Evolutionary conservation across 2,113 vertebrate genomes (phyloP).

Genomic region (Seriola dumerili): DNA sequence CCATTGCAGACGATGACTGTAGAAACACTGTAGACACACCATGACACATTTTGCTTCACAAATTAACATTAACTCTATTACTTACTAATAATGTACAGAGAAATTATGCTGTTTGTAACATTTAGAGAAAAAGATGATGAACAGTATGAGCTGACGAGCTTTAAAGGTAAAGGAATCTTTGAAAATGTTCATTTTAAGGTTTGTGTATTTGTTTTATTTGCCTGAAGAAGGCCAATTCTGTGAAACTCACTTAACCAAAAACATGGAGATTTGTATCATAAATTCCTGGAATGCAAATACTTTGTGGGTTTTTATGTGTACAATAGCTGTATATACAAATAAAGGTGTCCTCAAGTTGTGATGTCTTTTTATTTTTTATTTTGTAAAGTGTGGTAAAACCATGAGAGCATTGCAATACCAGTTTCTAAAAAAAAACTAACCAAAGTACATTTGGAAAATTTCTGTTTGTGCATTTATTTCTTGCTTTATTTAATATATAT

Average conservation of each 20-base stretch:
- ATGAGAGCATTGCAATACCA: neutral
- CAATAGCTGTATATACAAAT: conserved; percentile 82
- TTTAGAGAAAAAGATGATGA: conserved; percentile 54
- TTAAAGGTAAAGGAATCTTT: conserved; percentile 69
- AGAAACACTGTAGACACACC: conserved; percentile 60
- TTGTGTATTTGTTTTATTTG: conserved; percentile 77
- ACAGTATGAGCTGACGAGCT: conserved; percentile 58
- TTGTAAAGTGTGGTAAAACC: neutral
- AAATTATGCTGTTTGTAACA: conserved; percentile 71
- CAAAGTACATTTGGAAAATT: neutral
- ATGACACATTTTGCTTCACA: conserved; percentile 63
- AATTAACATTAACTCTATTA: conserved; percentile 56
- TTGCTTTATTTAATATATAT: neutral
- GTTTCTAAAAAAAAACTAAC: neutral
- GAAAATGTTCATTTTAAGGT: conserved; percentile 73
- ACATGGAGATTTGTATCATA: conserved; percentile 73
- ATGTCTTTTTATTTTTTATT: conserved; percentile 30
- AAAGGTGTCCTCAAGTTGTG: conserved; percentile 77
- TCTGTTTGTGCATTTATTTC: neutral
- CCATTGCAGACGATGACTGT: conserved; percentile 59
- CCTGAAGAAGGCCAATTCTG: conserved; percentile 72
- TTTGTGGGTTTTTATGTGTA: conserved; percentile 82
- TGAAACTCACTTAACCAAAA: conserved; percentile 82
- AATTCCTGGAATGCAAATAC: conserved; percentile 78
- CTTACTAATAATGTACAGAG: conserved; percentile 81